Base-by-base conservation (phyloP, 2,113 vertebrate species). In the Pelobates fuscus region DNA sequence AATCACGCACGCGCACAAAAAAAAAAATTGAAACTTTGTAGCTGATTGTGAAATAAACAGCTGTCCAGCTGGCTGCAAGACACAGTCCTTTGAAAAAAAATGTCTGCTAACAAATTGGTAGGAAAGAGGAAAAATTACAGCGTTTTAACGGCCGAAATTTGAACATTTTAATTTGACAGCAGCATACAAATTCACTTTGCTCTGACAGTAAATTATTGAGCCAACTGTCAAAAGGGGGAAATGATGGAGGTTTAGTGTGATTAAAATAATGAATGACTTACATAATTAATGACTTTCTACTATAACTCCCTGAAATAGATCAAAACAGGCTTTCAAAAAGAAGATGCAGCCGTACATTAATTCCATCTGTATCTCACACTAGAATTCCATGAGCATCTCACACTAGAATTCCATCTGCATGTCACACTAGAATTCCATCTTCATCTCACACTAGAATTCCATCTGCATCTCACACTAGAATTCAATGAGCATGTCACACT, bases 181-280 rank as follows among this genome's bases (percentile, higher is more conserved):
- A 29, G 69, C 37, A 27, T 43, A 30, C 41, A 61, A 61, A 71
- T 71, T 71, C 41, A 58, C 58, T 71, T 71, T 71, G 20, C 57
- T 62, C 41, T 62, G 69, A 62, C 58, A 62, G 58, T 61, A 44
- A 69, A 69, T 69, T 69, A 69, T 69, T 69, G 67, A 69, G 67
- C 67, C 67, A 41, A 57, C 67, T 69, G 67, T 57, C 67, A 69
- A 49, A n/a, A 71, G 58, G 25, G 32, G 58, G 41, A 49, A 57
- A 29, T 21, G 55, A 27, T 27, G n/a, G 58, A 62, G 69, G 58
- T 43, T 61, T 49, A 71, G 49, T 58, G 67, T 69, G 67, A 69
- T 69, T 69, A 69, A 52, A 54, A 58, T 69, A 69, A 69, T 69
- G 67, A 69, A 32, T 69, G 67, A 69, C 67, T 69, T 57, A 69